A percentile compares a stretch with the other conserved stretches of the same genome.
These are phyloP conservation scores for Leptocoma aspasia DNA, from an alignment of 2,113 vertebrate species.

Conservation along the genomic window DNA sequence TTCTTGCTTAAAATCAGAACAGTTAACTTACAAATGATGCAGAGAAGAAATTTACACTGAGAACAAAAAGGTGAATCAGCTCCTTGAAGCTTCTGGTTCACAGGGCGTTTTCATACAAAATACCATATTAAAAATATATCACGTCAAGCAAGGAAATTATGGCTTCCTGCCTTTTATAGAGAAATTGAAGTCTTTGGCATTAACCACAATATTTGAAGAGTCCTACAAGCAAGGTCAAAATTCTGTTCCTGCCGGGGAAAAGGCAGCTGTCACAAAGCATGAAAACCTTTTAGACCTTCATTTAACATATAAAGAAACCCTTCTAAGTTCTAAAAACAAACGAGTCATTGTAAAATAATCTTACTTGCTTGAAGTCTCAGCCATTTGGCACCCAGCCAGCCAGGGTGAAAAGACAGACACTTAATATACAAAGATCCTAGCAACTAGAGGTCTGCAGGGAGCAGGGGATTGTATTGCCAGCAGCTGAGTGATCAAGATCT, in stretches of 20 bases:
- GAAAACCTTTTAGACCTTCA: conserved; percentile 31
- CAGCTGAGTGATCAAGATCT: background rate
- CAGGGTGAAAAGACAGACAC: background rate
- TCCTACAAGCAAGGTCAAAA: background rate
- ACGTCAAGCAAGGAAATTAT: background rate
- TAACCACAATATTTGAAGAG: conserved; percentile 7
- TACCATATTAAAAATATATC: background rate
- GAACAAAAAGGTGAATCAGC: background rate
- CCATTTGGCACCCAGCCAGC: conserved; percentile 21
- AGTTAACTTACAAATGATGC: background rate
- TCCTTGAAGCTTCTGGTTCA: background rate
- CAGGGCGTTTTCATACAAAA: background rate
- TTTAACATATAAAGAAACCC: conserved; percentile 6
- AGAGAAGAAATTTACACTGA: background rate
- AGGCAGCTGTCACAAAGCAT: conserved; percentile 4
- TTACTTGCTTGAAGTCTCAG: background rate
- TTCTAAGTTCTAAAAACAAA: conserved; percentile 38
- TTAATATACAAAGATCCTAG: conserved; percentile 24
- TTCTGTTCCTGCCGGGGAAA: background rate
- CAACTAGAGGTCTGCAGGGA: conserved; percentile 11
- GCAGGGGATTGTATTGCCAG: conserved; percentile 6
- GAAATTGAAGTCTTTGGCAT: background rate
- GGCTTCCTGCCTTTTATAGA: background rate
- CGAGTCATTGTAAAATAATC: conserved; percentile 38
- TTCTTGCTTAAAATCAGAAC: background rate